Percentiles rank a stretch among this genome's conserved stretches.
Conservation (phyloP, 35 echinoderm and acorn worm genomes). For the Lytechinus pictus region DNA sequence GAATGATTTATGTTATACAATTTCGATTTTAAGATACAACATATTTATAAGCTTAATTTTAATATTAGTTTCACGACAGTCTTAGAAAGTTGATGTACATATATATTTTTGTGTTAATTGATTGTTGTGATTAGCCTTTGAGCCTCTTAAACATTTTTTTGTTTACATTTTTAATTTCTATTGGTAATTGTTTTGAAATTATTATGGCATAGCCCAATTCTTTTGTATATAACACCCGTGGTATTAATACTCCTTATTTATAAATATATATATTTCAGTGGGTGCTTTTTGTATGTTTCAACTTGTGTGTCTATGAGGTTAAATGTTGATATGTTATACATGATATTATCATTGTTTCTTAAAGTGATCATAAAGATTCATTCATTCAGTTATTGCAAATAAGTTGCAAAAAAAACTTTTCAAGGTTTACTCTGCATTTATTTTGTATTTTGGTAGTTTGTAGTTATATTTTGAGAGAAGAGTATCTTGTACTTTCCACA, state of each 20-base stretch:
- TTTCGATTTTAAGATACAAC: background rate
- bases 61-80: background rate
- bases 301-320: conserved; percentile 11
- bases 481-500: background rate
- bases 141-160: background rate
- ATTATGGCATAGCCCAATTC: background rate
- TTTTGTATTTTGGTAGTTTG: background rate
- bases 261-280: conserved; percentile 35
- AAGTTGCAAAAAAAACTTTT: background rate
- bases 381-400: background rate
- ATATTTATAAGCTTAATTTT: background rate
- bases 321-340: background rate
- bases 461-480: background rate
- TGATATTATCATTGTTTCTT: background rate
- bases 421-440: background rate
- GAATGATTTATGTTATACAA: background rate
- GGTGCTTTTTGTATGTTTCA: conserved; percentile 24
- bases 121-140: background rate
- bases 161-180: background rate
- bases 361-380: background rate
- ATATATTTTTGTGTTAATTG: background rate
- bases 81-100: background rate
- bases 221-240: background rate
- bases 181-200: background rate
- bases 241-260: conserved; percentile 25